phyloP scores from a whole-genome alignment of 2,888 invertebrate genomes.

The Rhabditophanes sp. region DNA sequence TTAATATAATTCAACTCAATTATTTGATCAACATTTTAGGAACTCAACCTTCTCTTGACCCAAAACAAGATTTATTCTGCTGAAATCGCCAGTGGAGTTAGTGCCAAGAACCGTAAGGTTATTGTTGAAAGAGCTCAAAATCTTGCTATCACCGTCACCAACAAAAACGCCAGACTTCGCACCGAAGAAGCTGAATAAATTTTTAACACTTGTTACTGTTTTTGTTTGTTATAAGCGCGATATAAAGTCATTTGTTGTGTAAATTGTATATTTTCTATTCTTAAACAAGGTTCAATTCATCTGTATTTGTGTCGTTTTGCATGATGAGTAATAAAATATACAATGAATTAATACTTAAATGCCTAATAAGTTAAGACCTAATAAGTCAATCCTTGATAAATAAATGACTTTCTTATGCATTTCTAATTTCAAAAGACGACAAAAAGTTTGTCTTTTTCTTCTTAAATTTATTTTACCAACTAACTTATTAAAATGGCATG shows the following conservation, averaged over 20 bases:
- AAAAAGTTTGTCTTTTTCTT: not conserved
- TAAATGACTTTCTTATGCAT: too few species aligned
- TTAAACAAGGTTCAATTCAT: too few species aligned
- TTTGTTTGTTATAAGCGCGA: too few species aligned
- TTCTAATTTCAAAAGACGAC: not conserved
- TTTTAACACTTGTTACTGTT: too few species aligned
- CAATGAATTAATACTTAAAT: too few species aligned
- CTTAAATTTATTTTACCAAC: not conserved
- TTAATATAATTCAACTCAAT: conserved; percentile 3
- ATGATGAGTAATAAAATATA: too few species aligned
- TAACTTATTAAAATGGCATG: not conserved
- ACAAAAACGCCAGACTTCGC: conserved; percentile 82
- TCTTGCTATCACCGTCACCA: conserved; percentile 72
- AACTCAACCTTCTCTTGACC: conserved; percentile 94
- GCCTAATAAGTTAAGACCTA: too few species aligned
- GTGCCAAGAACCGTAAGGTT: conserved; percentile 84
- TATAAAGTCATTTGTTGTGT: too few species aligned
- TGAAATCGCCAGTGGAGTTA: conserved; percentile 91
- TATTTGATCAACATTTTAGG: conserved; percentile 50
- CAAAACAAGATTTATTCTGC: conserved; percentile 92
- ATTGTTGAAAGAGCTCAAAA: conserved; percentile 84
- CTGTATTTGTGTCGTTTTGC: too few species aligned
- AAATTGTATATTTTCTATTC: too few species aligned
- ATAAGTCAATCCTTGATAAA: too few species aligned
- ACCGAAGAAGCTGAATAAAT: conserved; percentile 97